Evolutionary conservation across 2,888 invertebrate genomes (phyloP).

Genomic region (Psylliodes chrysocephalus): DNA sequence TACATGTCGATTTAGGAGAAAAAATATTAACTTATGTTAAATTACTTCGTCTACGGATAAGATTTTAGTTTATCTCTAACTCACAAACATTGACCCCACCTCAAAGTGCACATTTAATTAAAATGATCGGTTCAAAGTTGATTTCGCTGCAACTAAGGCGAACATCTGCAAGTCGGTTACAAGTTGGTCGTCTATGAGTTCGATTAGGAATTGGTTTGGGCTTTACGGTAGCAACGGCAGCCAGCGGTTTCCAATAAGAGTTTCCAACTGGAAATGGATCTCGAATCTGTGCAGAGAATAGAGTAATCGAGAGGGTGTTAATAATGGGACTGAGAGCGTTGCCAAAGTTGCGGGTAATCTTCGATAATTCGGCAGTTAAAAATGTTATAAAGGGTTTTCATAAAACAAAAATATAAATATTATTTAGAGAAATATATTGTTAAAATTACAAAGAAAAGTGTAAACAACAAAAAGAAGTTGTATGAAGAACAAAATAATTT

Average conservation of each 20-base stretch:
- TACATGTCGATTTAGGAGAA: too few relatives aligned
- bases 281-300: background rate
- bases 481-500: too few relatives aligned
- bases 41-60: too few relatives aligned
- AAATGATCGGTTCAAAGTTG: background rate
- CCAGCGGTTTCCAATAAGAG: slow-evolving; percentile 24
- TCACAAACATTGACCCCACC: background rate
- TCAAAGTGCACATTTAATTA: background rate
- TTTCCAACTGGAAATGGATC: slow-evolving; percentile 17
- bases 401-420: too few relatives aligned
- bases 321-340: background rate
- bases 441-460: too few relatives aligned
- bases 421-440: too few relatives aligned
- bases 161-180: slow-evolving; percentile 1
- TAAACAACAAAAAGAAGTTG: too few relatives aligned
- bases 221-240: too few relatives aligned
- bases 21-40: too few relatives aligned
- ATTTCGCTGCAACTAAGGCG: background rate
- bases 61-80: background rate
- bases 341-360: too few relatives aligned
- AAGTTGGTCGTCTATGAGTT: slow-evolving; percentile 22
- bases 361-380: too few relatives aligned
- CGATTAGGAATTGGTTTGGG: slow-evolving; percentile 23
- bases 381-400: too few relatives aligned
- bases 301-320: slow-evolving; percentile 15